Conservation (phyloP, 2,888 invertebrate genomes). For the Toxonevra muliebris region DNA sequence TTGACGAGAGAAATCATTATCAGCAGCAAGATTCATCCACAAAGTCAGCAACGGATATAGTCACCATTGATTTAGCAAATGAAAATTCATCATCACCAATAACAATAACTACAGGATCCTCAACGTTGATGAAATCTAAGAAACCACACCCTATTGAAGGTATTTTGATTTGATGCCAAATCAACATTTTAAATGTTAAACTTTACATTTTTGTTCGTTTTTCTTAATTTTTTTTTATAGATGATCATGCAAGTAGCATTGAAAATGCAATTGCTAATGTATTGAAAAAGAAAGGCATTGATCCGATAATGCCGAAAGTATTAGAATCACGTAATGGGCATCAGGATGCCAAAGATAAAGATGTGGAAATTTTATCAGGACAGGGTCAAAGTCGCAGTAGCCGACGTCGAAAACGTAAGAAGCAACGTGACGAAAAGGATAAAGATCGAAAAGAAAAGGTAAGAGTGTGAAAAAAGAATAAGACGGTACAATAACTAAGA, state of each 20-base stretch:
- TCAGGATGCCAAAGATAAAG: conserved; percentile 68
- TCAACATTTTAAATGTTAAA: neutral
- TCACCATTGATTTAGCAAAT: conserved; percentile 17
- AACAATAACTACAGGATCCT: conserved; percentile 19
- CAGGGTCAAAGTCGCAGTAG: conserved; percentile 54
- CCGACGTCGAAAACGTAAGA: conserved; percentile 60
- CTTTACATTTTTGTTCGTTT: conserved; percentile 1
- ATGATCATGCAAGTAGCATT: conserved; percentile 82
- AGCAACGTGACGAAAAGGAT: conserved; percentile 57
- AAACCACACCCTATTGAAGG: conserved; percentile 67
- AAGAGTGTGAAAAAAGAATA: conserved; percentile 15
- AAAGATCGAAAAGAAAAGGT: conserved; percentile 54
- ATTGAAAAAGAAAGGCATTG: conserved; percentile 74
- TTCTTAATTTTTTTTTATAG: conserved; percentile 52
- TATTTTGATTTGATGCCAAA: conserved; percentile 42
- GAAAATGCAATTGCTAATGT: conserved; percentile 82
- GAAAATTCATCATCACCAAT: conserved; percentile 24
- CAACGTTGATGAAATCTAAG: conserved; percentile 61
- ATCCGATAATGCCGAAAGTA: conserved; percentile 57
- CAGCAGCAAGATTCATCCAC: conserved; percentile 29
- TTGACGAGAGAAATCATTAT: conserved; percentile 14
- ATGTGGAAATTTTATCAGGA: conserved; percentile 43
- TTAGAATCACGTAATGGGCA: conserved; percentile 67
- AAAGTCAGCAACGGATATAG: conserved; percentile 22
- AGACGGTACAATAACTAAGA: no score